A percentile compares a stretch with the other conserved stretches of the same genome.
Conservation (phyloP, 2,888 invertebrate species). For the Aleiodes leptofemur region DNA sequence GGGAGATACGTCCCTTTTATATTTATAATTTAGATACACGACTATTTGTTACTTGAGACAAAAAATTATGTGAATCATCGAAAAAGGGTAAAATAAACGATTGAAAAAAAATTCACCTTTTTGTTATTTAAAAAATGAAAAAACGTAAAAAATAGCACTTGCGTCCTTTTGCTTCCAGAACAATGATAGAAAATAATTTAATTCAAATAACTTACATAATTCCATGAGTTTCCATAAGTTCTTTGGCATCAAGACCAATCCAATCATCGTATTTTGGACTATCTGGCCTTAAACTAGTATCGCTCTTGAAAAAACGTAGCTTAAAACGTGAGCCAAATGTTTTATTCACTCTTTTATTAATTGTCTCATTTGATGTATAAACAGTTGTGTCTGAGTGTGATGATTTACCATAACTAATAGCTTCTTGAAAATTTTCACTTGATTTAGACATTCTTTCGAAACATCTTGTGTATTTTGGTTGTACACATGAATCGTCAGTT, state of each 20-base stretch:
- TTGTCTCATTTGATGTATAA: constrained; percentile 44
- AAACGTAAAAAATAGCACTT: too few species aligned
- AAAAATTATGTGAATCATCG: too few species aligned
- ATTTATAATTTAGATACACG: too few species aligned
- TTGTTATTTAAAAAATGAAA: too few species aligned
- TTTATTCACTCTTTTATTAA: constrained; percentile 43
- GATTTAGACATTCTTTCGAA: constrained; percentile 52
- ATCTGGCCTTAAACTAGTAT: constrained; percentile 36
- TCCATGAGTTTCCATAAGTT: constrained; percentile 43
- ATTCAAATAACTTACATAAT: constrained; percentile 13
- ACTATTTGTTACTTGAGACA: too few species aligned
- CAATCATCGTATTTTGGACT: constrained; percentile 18
- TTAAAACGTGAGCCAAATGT: constrained; percentile 9
- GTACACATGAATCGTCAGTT: constrained; percentile 19
- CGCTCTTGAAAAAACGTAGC: constrained; percentile 22
- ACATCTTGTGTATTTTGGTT: constrained; percentile 17
- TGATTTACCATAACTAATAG: neutral
- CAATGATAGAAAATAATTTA: neutral
- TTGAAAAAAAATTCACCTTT: too few species aligned
- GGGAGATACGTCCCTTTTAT: too few species aligned
- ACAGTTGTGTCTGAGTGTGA: constrained; percentile 13
- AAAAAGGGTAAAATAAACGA: too few species aligned
- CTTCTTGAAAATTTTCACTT: constrained; percentile 48
- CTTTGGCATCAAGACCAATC: constrained; percentile 49
- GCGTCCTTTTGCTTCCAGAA: too few species aligned